Evolutionary conservation across 2,888 invertebrate genomes (phyloP), one percentile per base, ranked within the genome.

Genomic region (Cheilosia soror): DNA sequence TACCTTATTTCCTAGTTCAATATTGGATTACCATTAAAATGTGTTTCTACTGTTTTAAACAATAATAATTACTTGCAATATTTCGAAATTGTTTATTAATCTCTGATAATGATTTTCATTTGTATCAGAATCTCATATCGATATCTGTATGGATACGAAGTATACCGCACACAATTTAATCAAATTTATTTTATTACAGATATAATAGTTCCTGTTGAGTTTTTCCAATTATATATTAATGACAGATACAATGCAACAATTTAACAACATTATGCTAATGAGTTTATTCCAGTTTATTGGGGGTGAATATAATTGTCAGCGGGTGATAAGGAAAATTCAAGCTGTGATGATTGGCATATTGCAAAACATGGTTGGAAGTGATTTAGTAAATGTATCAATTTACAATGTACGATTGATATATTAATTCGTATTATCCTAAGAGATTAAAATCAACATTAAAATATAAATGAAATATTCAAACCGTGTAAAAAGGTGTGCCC

Each of bases 191-290:
- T 55, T 40, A 65, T 47, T 51, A 29, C 37, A 42, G 9, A 20
- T n/a, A 31, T 33, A n/a, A 60, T 31, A 51, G 27, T 42, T 53
- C 60, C 40, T 62, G 58, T 31, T 49, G 75, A 76, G 37, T 58
- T 66, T 76, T 66, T 66, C 40, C 31, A 66, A 58, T 58, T 76
- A 76, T 31, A 66, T 20, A 29, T 66, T 65, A 58, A 76, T 57
- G 65, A 58, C 42, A 9, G 44, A 27, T 9, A 58, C 53, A 55
- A 53, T 55, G 53, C 55, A 73, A 63, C 73, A 73, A 63, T 73
- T 51, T 62, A 53, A 42, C 44, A 63, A 33, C 63, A 53, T 73
- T 33, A 63, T 63, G 73, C 20, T 73, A 73, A 73, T 73, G 53
- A 73, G 55, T 55, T 63, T 63, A 53, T 42, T 72, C 62, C 25